Percentiles rank a stretch among this genome's conserved stretches.
These are phyloP conservation scores for Hystrix cristata DNA, from an alignment of 2,113 vertebrate species.

Conservation along the genomic window DNA sequence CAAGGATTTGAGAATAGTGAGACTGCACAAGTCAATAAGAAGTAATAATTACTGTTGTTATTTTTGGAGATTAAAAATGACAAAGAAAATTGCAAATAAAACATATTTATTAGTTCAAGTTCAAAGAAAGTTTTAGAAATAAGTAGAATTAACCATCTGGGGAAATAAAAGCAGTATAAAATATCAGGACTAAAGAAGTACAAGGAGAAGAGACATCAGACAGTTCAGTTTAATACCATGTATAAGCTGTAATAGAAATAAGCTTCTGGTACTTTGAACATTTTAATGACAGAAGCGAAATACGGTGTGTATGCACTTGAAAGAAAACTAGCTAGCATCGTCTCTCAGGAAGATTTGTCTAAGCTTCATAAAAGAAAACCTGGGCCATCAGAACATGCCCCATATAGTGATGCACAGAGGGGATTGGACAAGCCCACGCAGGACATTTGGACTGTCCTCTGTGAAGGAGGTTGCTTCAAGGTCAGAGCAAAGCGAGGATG, in stretches of 20 bases:
- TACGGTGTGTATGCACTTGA: neutral
- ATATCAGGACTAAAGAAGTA: neutral
- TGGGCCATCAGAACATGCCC: neutral
- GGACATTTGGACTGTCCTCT: neutral
- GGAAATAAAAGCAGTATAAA: neutral
- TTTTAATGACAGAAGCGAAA: conserved; percentile 4
- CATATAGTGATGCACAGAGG: neutral
- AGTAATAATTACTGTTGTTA: neutral
- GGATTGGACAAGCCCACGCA: neutral
- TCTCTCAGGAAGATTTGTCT: neutral
- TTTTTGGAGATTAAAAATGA: conserved; percentile 24
- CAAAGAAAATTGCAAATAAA: conserved; percentile 18
- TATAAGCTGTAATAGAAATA: neutral
- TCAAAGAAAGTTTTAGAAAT: conserved; percentile 53
- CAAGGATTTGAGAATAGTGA: neutral
- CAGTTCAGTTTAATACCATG: neutral
- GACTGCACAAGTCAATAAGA: neutral
- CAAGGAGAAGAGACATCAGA: neutral
- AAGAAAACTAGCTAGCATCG: neutral
- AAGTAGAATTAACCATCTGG: neutral
- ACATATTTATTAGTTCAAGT: conserved; percentile 33
- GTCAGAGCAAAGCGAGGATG: neutral
- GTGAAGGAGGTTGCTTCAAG: neutral
- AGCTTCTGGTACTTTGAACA: conserved; percentile 7
- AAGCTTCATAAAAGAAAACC: conserved; percentile 5